phyloP scores from a whole-genome alignment of 2,888 invertebrate genomes.

The Anticlea derivata region DNA sequence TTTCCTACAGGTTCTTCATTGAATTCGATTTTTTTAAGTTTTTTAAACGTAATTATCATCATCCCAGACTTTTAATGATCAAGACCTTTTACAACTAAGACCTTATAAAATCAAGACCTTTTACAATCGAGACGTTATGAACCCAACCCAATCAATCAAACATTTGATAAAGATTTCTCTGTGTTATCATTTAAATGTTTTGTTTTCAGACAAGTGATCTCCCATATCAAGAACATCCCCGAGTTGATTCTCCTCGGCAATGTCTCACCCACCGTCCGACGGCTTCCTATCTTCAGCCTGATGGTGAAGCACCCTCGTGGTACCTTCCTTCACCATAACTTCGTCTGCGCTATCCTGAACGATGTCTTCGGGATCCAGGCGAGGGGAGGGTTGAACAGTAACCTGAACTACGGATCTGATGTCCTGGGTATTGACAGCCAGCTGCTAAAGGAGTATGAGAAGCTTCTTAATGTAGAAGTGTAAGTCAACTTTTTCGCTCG shows the following conservation, averaged over 20 bases:
- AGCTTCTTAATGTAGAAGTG: slow-evolving; percentile 77
- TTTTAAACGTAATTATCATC: too few species aligned
- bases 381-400: slow-evolving; percentile 91
- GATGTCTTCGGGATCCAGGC: slow-evolving; percentile 96
- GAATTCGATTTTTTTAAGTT: too few species aligned
- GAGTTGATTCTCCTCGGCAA: slow-evolving; percentile 91
- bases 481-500: too few species aligned
- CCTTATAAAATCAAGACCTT: too few species aligned
- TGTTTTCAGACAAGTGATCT: slow-evolving; percentile 87
- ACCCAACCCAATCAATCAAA: too few species aligned
- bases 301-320: slow-evolving; percentile 92
- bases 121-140: too few species aligned
- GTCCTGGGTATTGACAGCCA: slow-evolving; percentile 92
- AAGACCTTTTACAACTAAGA: too few species aligned
- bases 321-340: slow-evolving; percentile 94
- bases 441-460: slow-evolving; percentile 90
- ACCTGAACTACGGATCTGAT: slow-evolving; percentile 93
- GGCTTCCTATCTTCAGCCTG: slow-evolving; percentile 93
- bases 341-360: slow-evolving; percentile 93
- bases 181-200: too few species aligned
- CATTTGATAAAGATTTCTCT: too few species aligned
- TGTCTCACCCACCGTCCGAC: slow-evolving; percentile 85
- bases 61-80: too few species aligned
- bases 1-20: too few species aligned
- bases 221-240: slow-evolving; percentile 91